Percentiles rank a stretch among this genome's conserved stretches.
Evolutionary conservation across 2,888 invertebrate genomes (phyloP).

Genomic region (Hoplodrina ambigua): DNA sequence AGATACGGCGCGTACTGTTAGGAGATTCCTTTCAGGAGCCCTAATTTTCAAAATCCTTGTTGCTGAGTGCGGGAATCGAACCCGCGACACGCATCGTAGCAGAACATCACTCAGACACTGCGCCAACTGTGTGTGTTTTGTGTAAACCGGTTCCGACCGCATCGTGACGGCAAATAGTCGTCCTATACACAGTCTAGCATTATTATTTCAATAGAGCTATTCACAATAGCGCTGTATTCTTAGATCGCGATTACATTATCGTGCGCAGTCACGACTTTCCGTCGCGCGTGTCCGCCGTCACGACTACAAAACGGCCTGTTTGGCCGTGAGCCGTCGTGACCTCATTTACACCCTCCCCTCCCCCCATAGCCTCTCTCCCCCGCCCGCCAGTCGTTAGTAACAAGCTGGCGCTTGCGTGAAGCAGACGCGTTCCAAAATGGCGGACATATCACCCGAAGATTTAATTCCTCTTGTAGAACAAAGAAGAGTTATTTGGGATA

Average conservation of each 20-base stretch:
- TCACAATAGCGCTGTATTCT: not conserved
- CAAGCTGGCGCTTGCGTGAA: not conserved
- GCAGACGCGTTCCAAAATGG: slow-evolving; percentile 26
- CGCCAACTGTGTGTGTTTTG: too few relatives aligned
- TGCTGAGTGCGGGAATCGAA: too few relatives aligned
- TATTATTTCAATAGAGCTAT: not conserved
- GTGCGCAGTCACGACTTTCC: slow-evolving; percentile 17
- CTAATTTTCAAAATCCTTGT: too few relatives aligned
- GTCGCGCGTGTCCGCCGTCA: slow-evolving; percentile 12
- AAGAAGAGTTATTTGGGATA: slow-evolving; percentile 48
- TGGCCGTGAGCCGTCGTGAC: slow-evolving; percentile 28
- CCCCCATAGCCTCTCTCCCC: not conserved
- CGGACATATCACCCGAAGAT: slow-evolving; percentile 38
- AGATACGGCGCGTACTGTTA: too few relatives aligned
- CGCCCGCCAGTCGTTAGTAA: slow-evolving; percentile 5
- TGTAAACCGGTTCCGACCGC: not conserved
- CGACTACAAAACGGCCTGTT: slow-evolving; percentile 28
- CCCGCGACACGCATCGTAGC: too few relatives aligned
- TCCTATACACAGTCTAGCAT: not conserved
- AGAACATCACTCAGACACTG: too few relatives aligned
- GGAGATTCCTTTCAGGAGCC: too few relatives aligned
- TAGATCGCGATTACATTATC: slow-evolving; percentile 16
- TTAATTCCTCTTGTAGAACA: slow-evolving; percentile 48
- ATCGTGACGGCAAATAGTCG: slow-evolving; percentile 2
- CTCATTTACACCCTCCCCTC: slow-evolving; percentile 8